Evolutionary conservation across 2,113 vertebrate genomes (phyloP).

Genomic region (Zonotrichia leucophrys): DNA sequence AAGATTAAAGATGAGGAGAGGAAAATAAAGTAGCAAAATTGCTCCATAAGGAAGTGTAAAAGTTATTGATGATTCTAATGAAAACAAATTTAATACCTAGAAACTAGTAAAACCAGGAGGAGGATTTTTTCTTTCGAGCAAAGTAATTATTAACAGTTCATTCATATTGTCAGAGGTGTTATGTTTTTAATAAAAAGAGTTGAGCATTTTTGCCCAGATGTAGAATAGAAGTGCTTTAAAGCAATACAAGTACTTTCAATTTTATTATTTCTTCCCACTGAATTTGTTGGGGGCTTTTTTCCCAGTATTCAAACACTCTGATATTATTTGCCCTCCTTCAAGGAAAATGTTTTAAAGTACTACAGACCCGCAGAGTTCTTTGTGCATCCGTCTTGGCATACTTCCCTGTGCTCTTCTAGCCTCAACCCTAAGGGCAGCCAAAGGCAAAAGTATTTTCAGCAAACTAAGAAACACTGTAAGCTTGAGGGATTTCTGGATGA

Average conservation of each 20-base stretch:
- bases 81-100: not conserved
- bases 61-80: not conserved
- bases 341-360: not conserved
- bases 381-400: not conserved
- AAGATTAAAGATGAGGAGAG: not conserved
- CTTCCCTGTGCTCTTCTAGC: not conserved
- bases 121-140: not conserved
- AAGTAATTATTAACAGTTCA: not conserved
- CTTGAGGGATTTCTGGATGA: slow-evolving; percentile 48
- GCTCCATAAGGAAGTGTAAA: not conserved
- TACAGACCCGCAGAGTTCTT: not conserved
- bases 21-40: not conserved
- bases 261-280: not conserved
- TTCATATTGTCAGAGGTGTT: not conserved
- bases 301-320: not conserved
- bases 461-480: slow-evolving; percentile 28
- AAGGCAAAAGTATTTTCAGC: slow-evolving; percentile 47
- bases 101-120: not conserved
- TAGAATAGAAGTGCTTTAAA: not conserved
- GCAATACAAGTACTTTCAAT: not conserved
- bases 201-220: not conserved
- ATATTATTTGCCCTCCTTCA: not conserved
- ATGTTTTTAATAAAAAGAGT: not conserved
- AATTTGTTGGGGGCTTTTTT: not conserved
- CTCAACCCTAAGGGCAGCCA: slow-evolving; percentile 37